phyloP scores from a whole-genome alignment of 1,140 invertebrate genomes.

The Neodiprion fabricii region DNA sequence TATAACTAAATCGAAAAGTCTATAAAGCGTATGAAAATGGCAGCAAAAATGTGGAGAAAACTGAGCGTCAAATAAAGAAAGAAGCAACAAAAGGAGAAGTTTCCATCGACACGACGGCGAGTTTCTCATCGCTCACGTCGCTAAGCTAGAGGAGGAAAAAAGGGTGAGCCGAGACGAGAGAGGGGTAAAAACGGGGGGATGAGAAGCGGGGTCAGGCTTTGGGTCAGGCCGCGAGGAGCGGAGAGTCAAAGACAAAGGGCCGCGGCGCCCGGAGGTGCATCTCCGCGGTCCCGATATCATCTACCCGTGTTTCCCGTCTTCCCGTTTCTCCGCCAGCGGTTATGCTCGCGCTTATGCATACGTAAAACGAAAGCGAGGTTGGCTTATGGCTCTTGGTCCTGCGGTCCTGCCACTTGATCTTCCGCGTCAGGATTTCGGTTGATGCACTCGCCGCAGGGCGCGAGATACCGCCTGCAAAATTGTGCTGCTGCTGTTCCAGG shows the following conservation, averaged over 20 bases:
- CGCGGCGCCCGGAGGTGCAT: constrained; percentile 12
- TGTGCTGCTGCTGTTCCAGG: background rate
- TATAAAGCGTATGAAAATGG: too few species aligned
- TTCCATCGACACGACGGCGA: background rate
- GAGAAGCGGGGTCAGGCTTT: background rate
- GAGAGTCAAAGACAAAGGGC: constrained; percentile 13
- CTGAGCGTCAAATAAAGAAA: too few species aligned
- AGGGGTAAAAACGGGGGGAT: background rate
- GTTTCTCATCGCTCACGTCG: background rate
- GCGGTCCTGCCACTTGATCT: background rate
- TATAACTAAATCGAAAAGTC: too few species aligned
- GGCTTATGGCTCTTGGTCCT: background rate
- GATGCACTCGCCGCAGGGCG: background rate
- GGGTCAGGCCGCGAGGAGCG: background rate
- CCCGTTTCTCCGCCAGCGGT: background rate
- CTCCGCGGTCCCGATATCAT: constrained; percentile 16
- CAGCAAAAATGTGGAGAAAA: too few species aligned
- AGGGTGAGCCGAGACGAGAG: too few species aligned
- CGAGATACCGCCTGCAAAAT: background rate
- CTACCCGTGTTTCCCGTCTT: constrained; percentile 12
- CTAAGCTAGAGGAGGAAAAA: background rate
- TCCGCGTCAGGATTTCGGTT: background rate
- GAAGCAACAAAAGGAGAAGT: background rate
- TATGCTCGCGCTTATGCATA: constrained; percentile 18
- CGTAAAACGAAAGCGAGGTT: constrained; percentile 11